phyloP scores from a whole-genome alignment of 2,113 vertebrate species.

The Neopipo cinnamomea region DNA sequence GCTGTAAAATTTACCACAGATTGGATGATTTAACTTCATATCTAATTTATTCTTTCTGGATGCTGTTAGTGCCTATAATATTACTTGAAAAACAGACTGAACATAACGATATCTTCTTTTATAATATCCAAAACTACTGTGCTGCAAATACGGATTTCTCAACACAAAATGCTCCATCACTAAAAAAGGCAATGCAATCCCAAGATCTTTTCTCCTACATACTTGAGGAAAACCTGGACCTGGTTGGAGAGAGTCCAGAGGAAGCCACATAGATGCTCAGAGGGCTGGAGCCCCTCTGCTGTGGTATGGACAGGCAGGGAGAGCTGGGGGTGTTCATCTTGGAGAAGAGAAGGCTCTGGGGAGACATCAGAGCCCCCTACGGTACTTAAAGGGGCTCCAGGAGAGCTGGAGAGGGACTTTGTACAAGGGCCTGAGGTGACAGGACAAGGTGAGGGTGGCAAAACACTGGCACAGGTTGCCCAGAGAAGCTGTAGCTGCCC shows the following conservation, averaged over 20 bases:
- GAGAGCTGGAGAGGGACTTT: background rate
- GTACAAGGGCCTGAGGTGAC: background rate
- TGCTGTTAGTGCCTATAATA: background rate
- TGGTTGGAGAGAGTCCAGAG: background rate
- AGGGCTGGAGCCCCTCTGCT: background rate
- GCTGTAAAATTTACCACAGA: background rate
- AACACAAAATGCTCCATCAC: background rate
- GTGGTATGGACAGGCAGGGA: background rate
- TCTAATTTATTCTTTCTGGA: background rate
- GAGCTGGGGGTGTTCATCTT: background rate
- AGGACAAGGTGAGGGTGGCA: accelerated
- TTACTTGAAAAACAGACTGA: background rate
- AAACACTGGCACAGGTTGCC: background rate
- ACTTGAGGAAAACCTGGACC: background rate
- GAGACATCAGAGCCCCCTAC: background rate
- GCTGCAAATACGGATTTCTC: background rate
- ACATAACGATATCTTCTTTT: background rate
- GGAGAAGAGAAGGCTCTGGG: background rate
- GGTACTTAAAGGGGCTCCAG: background rate
- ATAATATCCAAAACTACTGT: background rate
- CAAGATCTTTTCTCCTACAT: background rate
- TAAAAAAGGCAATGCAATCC: background rate
- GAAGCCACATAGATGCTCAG: background rate
- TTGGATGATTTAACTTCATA: background rate
- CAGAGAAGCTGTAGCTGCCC: background rate